Evolutionary conservation across 2,888 invertebrate genomes (phyloP).

Genomic region (Sycophila texana): DNA sequence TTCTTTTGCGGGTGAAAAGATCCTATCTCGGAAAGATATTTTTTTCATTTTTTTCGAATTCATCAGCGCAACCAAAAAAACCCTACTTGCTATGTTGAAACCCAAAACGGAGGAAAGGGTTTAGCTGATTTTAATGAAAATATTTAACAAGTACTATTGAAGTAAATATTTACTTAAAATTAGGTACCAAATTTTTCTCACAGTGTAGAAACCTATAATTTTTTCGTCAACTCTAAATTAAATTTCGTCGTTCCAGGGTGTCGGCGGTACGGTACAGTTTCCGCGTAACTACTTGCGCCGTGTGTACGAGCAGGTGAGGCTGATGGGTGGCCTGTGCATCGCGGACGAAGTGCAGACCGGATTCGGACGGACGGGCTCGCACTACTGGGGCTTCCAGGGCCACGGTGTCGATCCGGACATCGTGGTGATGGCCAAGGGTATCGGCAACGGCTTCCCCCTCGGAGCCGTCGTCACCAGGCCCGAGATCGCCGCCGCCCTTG

Average conservation of each 20-base stretch:
- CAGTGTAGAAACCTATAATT: too few relatives aligned
- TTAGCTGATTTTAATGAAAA: too few relatives aligned
- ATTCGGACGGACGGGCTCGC: slow-evolving; percentile 94
- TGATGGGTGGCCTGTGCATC: slow-evolving; percentile 91
- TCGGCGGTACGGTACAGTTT: slow-evolving; percentile 95
- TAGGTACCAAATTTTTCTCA: too few relatives aligned
- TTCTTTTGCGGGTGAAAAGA: too few relatives aligned
- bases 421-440: slow-evolving; percentile 96
- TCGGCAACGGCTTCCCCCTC: slow-evolving; percentile 96
- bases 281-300: slow-evolving; percentile 91
- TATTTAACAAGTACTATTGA: too few relatives aligned
- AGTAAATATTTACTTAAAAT: too few relatives aligned
- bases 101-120: too few relatives aligned
- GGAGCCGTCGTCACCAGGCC: slow-evolving; percentile 96
- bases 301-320: slow-evolving; percentile 86
- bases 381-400: slow-evolving; percentile 97
- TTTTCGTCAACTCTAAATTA: neutral
- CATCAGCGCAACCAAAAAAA: too few relatives aligned
- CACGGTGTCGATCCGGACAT: slow-evolving; percentile 94
- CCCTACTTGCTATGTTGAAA: too few relatives aligned
- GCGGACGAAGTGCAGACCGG: slow-evolving; percentile 98
- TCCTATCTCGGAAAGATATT: too few relatives aligned
- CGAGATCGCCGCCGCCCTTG: slow-evolving; percentile 88
- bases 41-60: too few relatives aligned
- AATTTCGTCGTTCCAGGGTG: slow-evolving; percentile 78